Evolutionary conservation across 2,113 vertebrate genomes (phyloP).

Genomic region (Ramphastos sulfuratus): DNA sequence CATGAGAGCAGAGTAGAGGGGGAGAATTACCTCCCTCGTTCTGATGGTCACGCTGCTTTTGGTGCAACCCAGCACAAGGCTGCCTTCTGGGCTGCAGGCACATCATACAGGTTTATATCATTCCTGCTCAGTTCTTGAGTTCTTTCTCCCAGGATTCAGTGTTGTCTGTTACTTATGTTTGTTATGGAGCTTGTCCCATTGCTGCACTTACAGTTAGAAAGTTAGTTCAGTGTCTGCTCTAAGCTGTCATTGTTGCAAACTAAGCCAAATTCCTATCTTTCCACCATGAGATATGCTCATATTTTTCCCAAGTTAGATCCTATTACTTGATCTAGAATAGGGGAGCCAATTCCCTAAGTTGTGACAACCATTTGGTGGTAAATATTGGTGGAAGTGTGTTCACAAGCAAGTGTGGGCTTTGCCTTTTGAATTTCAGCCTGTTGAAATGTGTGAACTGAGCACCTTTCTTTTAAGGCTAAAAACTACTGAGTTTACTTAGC

Average conservation of each 20-base stretch:
- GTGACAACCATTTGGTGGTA: neutral
- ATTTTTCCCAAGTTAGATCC: neutral
- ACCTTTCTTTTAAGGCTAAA: neutral
- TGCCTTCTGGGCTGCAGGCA: too few relatives aligned
- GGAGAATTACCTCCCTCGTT: too few relatives aligned
- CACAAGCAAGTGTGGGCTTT: neutral
- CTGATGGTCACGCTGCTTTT: too few relatives aligned
- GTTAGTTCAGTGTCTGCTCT: neutral
- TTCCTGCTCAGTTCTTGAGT: neutral
- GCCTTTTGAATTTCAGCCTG: neutral
- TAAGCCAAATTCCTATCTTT: neutral
- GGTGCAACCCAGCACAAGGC: too few relatives aligned
- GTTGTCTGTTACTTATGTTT: neutral
- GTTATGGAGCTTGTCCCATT: neutral
- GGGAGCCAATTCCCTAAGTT: neutral
- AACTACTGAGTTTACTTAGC: neutral
- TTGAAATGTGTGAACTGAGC: neutral
- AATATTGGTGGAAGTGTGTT: neutral
- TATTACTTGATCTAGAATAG: neutral
- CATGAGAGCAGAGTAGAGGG: too few relatives aligned
- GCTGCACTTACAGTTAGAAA: neutral
- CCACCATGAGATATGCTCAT: neutral
- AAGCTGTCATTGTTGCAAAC: neutral
- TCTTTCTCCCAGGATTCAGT: neutral
- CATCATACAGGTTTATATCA: neutral